These are phyloP conservation scores for Phylloscopus collybita DNA, from an alignment of 2,797 vertebrate genomes.

Conservation along the genomic window DNA sequence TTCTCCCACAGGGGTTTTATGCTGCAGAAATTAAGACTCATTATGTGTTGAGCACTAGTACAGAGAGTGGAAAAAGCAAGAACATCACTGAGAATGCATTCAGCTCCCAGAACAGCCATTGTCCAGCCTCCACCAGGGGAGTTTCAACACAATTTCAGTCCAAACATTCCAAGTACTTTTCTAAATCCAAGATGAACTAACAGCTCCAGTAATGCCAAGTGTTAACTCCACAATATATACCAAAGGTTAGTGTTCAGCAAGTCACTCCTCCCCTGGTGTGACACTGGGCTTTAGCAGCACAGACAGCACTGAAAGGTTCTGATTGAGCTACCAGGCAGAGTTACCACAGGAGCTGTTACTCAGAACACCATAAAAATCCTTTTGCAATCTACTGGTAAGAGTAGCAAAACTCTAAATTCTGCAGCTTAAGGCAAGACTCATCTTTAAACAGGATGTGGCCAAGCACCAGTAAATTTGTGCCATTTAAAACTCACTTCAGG, in stretches of 20 bases:
- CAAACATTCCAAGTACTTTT: not conserved
- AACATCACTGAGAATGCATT: not conserved
- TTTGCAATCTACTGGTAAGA: not conserved
- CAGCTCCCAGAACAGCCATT: not conserved
- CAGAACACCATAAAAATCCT: not conserved
- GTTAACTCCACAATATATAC: not conserved
- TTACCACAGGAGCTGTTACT: slow-evolving; percentile 51
- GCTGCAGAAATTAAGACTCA: not conserved
- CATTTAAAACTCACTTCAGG: not conserved
- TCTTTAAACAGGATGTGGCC: slow-evolving; percentile 9
- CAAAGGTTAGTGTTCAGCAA: slow-evolving; percentile 5
- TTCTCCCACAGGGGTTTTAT: not conserved
- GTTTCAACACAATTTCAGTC: not conserved
- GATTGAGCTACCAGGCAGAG: not conserved
- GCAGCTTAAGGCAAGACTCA: not conserved
- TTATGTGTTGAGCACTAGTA: not conserved
- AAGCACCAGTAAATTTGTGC: slow-evolving; percentile 21
- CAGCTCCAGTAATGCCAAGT: not conserved
- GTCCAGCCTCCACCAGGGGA: not conserved
- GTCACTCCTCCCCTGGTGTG: not conserved
- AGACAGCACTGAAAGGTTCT: not conserved
- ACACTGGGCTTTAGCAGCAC: not conserved
- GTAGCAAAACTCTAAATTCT: not conserved
- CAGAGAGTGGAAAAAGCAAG: not conserved
- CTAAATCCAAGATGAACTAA: not conserved